These are phyloP conservation scores for Troilus luridus DNA, from an alignment of 2,888 invertebrate species.

Conservation along the genomic window DNA sequence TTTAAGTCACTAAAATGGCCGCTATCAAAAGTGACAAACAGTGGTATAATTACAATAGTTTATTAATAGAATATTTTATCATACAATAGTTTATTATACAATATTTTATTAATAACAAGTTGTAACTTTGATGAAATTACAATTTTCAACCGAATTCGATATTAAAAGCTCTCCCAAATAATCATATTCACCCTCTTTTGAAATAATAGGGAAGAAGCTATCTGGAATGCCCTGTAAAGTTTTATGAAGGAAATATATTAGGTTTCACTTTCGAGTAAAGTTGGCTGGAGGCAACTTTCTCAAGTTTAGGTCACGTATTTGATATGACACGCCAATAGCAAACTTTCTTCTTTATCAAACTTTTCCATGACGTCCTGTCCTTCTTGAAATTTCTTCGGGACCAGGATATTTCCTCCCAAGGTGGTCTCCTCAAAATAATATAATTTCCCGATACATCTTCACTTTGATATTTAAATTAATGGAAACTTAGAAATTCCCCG, in stretches of 20 bases:
- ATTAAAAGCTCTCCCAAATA: neutral
- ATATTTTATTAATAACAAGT: no score
- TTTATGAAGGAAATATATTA: conserved; percentile 45
- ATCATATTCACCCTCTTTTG: neutral
- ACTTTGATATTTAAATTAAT: neutral
- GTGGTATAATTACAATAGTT: no score
- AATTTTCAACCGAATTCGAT: neutral
- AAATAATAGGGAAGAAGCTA: conserved; percentile 14
- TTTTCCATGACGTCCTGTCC: conserved; percentile 37
- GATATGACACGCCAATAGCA: conserved; percentile 46
- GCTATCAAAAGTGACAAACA: no score
- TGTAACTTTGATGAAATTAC: no score
- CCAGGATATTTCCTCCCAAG: neutral
- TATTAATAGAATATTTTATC: no score
- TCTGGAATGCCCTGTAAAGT: conserved; percentile 5
- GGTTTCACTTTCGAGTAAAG: conserved; percentile 34
- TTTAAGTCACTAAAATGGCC: no score
- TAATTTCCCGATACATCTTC: neutral
- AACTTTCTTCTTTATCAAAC: conserved; percentile 49
- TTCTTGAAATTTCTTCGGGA: neutral
- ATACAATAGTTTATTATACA: no score
- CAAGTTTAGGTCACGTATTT: conserved; percentile 47
- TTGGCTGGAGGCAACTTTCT: neutral
- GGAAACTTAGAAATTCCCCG: neutral
- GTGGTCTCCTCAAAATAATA: neutral